A percentile compares a stretch with the other conserved stretches of the same genome.
These are phyloP conservation scores for Styela clava DNA, from an alignment of 23 tunicate genomes.

Conservation along the genomic window DNA sequence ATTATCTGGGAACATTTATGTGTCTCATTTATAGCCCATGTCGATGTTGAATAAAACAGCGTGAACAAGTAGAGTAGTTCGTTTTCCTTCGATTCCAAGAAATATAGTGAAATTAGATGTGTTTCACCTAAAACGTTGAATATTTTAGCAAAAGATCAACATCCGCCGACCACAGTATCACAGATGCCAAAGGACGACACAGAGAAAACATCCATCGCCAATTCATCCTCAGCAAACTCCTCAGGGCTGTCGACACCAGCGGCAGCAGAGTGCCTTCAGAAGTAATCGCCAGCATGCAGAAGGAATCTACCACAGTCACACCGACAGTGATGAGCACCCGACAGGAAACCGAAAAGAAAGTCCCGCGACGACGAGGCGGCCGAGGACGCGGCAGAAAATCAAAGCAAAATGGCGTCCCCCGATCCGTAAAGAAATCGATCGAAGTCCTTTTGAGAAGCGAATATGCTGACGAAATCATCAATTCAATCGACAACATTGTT, in stretches of 20 bases:
- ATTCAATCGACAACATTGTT: slow-evolving; percentile 4
- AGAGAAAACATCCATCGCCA: neutral
- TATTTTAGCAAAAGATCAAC: slow-evolving; percentile 1
- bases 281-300: neutral
- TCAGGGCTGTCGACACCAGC: neutral
- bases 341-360: neutral
- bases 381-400: slow-evolving; percentile 1
- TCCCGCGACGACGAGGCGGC: neutral
- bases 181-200: slow-evolving; percentile 10
- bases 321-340: neutral
- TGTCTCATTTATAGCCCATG: too few relatives aligned
- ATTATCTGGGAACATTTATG: too few relatives aligned
- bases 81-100: too few relatives aligned
- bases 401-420: neutral
- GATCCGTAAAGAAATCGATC: neutral
- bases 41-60: too few relatives aligned
- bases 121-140: too few relatives aligned
- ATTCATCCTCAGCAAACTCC: neutral
- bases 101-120: too few relatives aligned
- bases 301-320: neutral
- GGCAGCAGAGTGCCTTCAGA: neutral
- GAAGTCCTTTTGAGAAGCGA: slow-evolving; percentile 8
- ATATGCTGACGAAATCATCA: slow-evolving; percentile 8
- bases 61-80: too few relatives aligned
- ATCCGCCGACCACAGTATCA: slow-evolving; percentile 9